Evolutionary conservation across 2,888 invertebrate species (phyloP).

Genomic region (Cosmopolites sordidus): DNA sequence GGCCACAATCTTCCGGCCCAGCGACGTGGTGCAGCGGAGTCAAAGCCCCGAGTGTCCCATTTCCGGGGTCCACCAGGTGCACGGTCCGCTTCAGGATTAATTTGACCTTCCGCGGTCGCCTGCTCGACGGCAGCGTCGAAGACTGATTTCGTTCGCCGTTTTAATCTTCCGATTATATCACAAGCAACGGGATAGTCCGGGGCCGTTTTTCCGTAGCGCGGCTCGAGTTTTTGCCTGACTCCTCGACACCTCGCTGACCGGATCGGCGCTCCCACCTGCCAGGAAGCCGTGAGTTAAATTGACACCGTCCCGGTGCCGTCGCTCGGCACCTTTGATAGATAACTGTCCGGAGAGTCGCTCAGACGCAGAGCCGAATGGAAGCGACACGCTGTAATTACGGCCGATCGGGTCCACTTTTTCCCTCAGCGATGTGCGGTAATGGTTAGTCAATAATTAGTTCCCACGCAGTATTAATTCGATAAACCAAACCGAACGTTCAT

Average conservation of each 20-base stretch:
- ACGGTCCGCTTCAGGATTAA: slow-evolving; percentile 9
- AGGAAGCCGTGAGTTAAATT: slow-evolving; percentile 13
- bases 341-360: slow-evolving; percentile 5
- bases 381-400: no score
- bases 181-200: slow-evolving; percentile 18
- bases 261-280: slow-evolving; percentile 16
- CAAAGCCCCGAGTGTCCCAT: slow-evolving; percentile 1
- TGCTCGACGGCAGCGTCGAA: slow-evolving; percentile 6
- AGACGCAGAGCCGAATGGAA: no score
- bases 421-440: no score
- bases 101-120: slow-evolving; percentile 13
- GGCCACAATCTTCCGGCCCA: neutral
- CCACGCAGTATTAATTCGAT: no score
- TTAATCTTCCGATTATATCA: slow-evolving; percentile 22
- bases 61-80: slow-evolving; percentile 2
- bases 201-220: neutral
- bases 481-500: no score
- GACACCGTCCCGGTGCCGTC: slow-evolving; percentile 10
- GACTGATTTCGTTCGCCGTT: slow-evolving; percentile 20
- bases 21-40: neutral
- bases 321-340: slow-evolving; percentile 10
- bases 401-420: no score
- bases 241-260: slow-evolving; percentile 8
- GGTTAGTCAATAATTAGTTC: no score
- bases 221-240: slow-evolving; percentile 11